Base-by-base conservation (phyloP, 2,797 vertebrate genomes). In the Peromyscus aztecus region DNA sequence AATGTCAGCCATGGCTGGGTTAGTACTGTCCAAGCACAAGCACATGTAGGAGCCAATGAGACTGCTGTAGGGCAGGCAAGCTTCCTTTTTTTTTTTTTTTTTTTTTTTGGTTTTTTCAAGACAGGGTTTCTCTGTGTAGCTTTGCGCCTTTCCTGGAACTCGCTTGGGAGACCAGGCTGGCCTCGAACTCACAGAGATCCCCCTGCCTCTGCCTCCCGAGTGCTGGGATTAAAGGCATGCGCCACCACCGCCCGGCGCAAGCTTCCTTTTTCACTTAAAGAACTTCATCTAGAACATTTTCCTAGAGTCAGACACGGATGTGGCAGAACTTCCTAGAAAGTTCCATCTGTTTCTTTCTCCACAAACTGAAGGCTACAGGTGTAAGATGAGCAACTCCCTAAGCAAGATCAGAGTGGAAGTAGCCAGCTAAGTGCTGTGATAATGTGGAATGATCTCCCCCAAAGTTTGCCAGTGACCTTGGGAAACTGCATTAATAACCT, bases 311-410 rank as follows among this genome's bases (percentile, higher is more conserved):
- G 21, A 10, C 29, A 31, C 34, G 23, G 4, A 67, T 77, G 29
- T 86, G 67, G 61, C 75, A 86, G 84, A 96, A 37, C 84, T 86
- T 95, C 19, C 59, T 71, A 78, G 80, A 94, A 94, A 86, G 73
- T 86, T 52, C 61, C 61, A 95, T 65, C 75, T 89, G 75, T 76
- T 90, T 49, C 55, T 67, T 90, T 57, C 21, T 4, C 52, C n/a
- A 61, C 14, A 63, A 80, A 43, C 83, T 40, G n/a, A 82, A 57
- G 80, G n/a, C 52, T 43, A 37, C 17, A 6, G 27, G 7, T 11
- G 1, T 46, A 17, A 46, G 61, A 78, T 34, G 11, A 34, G 19
- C 87, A 52, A 17, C 0, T 81, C 17, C 10, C 14, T 43, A n/a
- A 23, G 29, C 46, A 31, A n/a, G 59, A 37, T 17, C 10, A 2